Base-by-base conservation (phyloP, 1,140 invertebrate genomes). In the Schlechtendalia chinensis region DNA sequence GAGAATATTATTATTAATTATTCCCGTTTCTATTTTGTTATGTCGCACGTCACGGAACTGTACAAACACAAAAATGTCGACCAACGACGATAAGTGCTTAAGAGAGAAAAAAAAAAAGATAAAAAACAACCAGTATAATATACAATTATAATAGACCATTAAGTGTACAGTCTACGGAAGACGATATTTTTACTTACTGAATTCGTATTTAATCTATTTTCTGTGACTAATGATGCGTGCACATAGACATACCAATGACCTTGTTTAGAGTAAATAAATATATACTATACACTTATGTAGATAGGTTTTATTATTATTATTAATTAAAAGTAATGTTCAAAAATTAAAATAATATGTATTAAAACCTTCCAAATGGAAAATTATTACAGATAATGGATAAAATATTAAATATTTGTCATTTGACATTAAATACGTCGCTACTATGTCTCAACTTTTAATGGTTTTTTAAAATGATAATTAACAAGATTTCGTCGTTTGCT, bases 241-340 rank as follows among this genome's bases (percentile, higher is more conserved):
- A 27, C 16, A 47, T 17, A 69, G 12, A 69, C n/a, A n/a, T n/a
- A n/a, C 45, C n/a, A 69, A 69, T 47, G 67, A 69, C 67, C 67
- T 69, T n/a, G 24, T 50, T 67, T 11, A 39, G n/a, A 65, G 10
- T 47, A 69, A 4, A 39, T n/a, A 45, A 12, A 39, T 22, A 22
- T 19, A 59, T 54, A 27, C 2, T 59, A 39, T 24, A n/a, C 19
- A 65, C 19, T 0, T 65, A 39, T 47, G 45, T 17, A 39, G 32
- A 19, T 16, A 22, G 1, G 39, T 67, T 32, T 27, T 61, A 45
- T 39, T n/a, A 45, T 3, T 22, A n/a, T n/a, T 24, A 45, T 45
- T n/a, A 67, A 45, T 39, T 22, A 67, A 67, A 67, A 45, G 39
- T 27, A 19, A 32, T 19, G 6, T 19, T 29, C 5, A 29, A 27